Base-by-base conservation (phyloP, 2,797 vertebrate genomes). In the Halcyon leucocephala region DNA sequence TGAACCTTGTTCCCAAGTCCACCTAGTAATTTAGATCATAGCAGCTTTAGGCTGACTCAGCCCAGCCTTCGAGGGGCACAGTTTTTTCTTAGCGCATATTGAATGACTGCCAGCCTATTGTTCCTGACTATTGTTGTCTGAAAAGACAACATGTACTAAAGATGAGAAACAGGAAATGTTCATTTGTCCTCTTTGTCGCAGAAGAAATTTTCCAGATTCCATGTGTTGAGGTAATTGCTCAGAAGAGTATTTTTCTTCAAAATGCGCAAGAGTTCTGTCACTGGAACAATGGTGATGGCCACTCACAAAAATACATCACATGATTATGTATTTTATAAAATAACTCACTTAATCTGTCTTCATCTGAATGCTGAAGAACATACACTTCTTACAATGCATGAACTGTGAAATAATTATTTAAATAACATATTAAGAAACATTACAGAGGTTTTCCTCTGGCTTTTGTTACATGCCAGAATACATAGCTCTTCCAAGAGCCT, bases 61-160 rank as follows among this genome's bases (percentile, higher is more conserved):
- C 89, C 88, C 48, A 91, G 92, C 87, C 91, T 96, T 93, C 42
- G 58, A 97, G 96, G 57, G 93, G 78, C 84, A 85, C 35, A 18
- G 54, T 73, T 89, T 96, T 95, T 97, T 96, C 94, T 97, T 80
- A 73, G 91, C 14, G 6, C 72, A 57, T 31, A 5, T 86, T 98
- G 98, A 97, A 95, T 52, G 62, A 21, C 57, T 69, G 97, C 98
- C 98, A 98, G 91, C 76, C 97, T 90, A 98, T 98, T 98, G 98
- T 98, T 98, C 96, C 95, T n/a, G n/a, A 37, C 97, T 96, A 98
- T 98, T 98, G 97, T 98, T 98, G 96, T 97, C 95, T 95, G 91
- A 83, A 97, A 97, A 98, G 97, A 98, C 98, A 98, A 96, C 91
- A 82, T 98, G 98, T 98, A 94, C 98, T 98, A 97, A 96, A 97